phyloP scores from a whole-genome alignment of 2,888 invertebrate species.

The Drosophila siamana region DNA sequence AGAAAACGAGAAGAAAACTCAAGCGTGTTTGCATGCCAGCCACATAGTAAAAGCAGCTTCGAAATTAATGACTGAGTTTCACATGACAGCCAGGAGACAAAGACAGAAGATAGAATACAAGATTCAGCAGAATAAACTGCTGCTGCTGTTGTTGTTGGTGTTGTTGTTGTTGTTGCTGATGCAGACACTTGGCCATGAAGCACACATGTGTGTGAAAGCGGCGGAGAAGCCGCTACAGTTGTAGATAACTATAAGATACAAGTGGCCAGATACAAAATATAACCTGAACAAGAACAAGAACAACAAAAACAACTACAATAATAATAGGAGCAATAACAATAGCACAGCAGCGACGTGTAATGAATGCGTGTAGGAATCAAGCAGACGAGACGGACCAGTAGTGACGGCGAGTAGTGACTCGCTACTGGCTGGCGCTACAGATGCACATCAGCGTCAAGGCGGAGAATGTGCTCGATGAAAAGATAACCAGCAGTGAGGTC shows the following conservation, averaged over 20 bases:
- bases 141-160: background rate
- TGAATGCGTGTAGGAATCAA: slow-evolving; percentile 62
- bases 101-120: background rate
- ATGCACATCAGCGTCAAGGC: background rate
- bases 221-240: slow-evolving; percentile 49
- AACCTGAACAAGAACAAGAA: slow-evolving; percentile 50
- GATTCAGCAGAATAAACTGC: background rate
- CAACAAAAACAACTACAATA: slow-evolving; percentile 39
- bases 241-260: slow-evolving; percentile 66
- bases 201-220: slow-evolving; percentile 60
- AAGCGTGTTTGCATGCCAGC: slow-evolving; percentile 46
- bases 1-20: slow-evolving; percentile 50
- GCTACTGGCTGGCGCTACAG: slow-evolving; percentile 39
- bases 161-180: slow-evolving; percentile 26
- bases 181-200: slow-evolving; percentile 73
- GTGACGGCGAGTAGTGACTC: background rate
- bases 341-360: slow-evolving; percentile 38
- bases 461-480: background rate
- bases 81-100: slow-evolving; percentile 49
- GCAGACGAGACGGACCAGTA: slow-evolving; percentile 15
- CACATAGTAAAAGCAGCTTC: slow-evolving; percentile 58
- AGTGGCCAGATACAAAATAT: slow-evolving; percentile 74
- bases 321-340: slow-evolving; percentile 33
- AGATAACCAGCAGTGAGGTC: slow-evolving; percentile 14
- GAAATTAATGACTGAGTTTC: slow-evolving; percentile 78